A percentile compares a stretch with the other conserved stretches of the same genome.
phyloP scores from a whole-genome alignment of 2,113 vertebrate species.

The Zapornia atra region DNA sequence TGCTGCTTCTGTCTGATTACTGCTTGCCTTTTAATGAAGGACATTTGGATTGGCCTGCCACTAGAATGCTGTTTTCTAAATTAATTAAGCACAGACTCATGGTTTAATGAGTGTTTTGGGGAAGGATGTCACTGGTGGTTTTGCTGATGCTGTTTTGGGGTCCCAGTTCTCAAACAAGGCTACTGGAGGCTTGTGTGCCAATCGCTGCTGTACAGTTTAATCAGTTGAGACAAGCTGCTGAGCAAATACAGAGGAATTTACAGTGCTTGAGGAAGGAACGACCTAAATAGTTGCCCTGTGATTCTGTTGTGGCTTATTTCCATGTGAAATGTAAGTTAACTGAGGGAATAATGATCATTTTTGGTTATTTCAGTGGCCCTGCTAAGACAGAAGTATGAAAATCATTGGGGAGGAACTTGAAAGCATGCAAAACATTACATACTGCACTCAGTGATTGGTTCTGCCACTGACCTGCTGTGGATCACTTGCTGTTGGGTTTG shows the following conservation, averaged over 20 bases:
- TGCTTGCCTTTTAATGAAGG: not conserved
- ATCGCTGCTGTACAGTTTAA: not conserved
- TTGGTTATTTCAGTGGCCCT: not conserved
- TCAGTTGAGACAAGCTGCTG: constrained; percentile 39
- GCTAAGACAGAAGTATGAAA: not conserved
- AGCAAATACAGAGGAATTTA: constrained; percentile 41
- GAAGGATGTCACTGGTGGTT: not conserved
- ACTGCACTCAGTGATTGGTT: not conserved
- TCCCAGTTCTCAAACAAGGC: not conserved
- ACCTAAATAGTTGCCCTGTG: not conserved
- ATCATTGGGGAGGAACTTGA: not conserved
- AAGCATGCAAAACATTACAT: not conserved
- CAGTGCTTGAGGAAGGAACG: not conserved
- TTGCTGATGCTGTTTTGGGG: not conserved
- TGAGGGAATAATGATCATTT: not conserved
- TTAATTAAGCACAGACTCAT: not conserved
- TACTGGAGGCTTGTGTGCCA: not conserved
- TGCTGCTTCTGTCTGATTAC: not conserved
- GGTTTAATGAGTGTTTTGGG: not conserved
- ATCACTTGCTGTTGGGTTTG: not conserved
- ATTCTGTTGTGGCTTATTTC: not conserved
- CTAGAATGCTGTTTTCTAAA: not conserved
- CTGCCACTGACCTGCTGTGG: not conserved
- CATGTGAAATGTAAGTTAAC: not conserved
- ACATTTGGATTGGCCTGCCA: not conserved